Conservation (phyloP, 2,888 invertebrate species). For the Odontothrips loti region DNA sequence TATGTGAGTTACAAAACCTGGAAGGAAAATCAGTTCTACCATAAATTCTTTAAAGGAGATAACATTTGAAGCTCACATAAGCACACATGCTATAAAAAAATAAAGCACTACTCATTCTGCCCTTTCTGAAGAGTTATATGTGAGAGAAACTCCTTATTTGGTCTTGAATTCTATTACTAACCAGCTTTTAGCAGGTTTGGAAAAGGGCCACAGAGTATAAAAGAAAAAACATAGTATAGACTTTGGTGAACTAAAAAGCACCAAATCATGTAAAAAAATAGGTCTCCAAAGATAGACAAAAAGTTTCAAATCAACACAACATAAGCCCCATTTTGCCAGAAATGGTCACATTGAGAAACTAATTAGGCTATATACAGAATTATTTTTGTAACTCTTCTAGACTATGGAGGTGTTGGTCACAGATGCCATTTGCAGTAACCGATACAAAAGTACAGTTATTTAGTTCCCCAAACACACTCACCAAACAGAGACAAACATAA, state of each 20-base stretch:
- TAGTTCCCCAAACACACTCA: no score
- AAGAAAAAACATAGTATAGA: not conserved
- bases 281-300: not conserved
- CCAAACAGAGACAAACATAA: not conserved
- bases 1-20: no score
- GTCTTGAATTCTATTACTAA: not conserved
- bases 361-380: not conserved
- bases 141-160: not conserved
- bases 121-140: not conserved
- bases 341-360: not conserved
- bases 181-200: not conserved
- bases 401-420: not conserved
- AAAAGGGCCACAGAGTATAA: not conserved
- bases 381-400: not conserved
- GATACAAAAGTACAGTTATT: no score
- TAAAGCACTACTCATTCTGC: not conserved
- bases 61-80: not conserved
- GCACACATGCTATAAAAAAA: not conserved
- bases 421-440: no score
- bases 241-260: not conserved
- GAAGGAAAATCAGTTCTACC: no score
- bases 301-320: not conserved
- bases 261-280: slow-evolving; percentile 17
- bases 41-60: no score
- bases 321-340: not conserved